phyloP scores from a whole-genome alignment of 2,113 vertebrate genomes.

The Cranoglanis bouderius region DNA sequence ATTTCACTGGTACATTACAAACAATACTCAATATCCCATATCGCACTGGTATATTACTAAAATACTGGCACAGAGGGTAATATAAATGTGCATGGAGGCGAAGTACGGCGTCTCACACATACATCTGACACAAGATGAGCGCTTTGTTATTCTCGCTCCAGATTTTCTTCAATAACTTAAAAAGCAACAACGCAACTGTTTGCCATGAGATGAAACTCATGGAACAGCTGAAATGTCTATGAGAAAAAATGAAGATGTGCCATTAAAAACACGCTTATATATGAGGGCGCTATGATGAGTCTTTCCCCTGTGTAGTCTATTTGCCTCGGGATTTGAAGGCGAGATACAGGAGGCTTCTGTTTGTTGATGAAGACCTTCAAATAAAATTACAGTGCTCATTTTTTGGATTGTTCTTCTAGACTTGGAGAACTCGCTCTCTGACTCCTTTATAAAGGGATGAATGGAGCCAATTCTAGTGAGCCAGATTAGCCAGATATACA shows the following conservation, averaged over 20 bases:
- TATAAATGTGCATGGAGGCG: slow-evolving; percentile 32
- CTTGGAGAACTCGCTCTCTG: neutral
- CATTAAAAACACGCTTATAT: slow-evolving; percentile 2
- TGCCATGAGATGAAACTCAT: slow-evolving; percentile 22
- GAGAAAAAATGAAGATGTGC: slow-evolving; percentile 34
- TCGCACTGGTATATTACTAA: neutral
- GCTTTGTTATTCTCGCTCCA: slow-evolving; percentile 8
- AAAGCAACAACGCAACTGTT: slow-evolving; percentile 45
- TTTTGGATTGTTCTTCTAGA: neutral
- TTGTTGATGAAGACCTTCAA: neutral
- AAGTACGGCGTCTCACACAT: neutral
- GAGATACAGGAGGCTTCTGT: neutral
- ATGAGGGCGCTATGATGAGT: neutral
- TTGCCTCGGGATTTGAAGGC: neutral
- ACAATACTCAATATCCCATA: neutral
- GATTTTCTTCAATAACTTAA: slow-evolving; percentile 42
- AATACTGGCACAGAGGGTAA: slow-evolving; percentile 39
- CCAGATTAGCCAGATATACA: neutral
- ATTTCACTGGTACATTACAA: too few relatives aligned
- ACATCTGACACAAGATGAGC: neutral
- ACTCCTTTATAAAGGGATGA: neutral
- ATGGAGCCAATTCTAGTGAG: neutral
- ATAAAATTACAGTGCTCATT: neutral
- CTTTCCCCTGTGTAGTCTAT: neutral
- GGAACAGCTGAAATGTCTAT: neutral